These are phyloP conservation scores for Heteropelma amictum DNA, from an alignment of 2,888 invertebrate genomes.

Conservation along the genomic window DNA sequence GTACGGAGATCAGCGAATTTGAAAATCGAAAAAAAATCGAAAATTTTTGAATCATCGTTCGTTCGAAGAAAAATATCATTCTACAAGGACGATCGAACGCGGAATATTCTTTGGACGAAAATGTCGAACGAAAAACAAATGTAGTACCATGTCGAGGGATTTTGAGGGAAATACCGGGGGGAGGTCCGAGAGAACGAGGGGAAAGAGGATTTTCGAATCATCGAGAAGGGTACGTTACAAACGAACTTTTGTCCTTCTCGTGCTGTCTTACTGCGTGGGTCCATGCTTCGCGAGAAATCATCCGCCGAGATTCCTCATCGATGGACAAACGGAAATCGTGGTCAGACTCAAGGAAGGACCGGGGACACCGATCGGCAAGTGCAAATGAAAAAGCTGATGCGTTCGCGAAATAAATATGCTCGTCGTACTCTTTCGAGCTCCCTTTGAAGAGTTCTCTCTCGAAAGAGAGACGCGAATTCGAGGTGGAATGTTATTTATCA, in stretches of 20 bases:
- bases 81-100: constrained; percentile 60
- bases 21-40: constrained; percentile 49
- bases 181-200: constrained; percentile 38
- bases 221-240: constrained; percentile 63
- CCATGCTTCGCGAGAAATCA: constrained; percentile 81
- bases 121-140: constrained; percentile 20
- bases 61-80: constrained; percentile 42
- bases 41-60: neutral
- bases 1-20: constrained; percentile 7
- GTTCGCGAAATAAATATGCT: neutral
- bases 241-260: constrained; percentile 52
- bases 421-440: neutral
- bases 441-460: neutral
- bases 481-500: too few relatives aligned
- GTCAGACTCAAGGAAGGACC: constrained; percentile 92
- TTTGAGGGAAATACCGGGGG: constrained; percentile 42
- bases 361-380: constrained; percentile 91
- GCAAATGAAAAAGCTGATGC: constrained; percentile 15
- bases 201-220: constrained; percentile 47
- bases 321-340: constrained; percentile 94
- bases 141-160: constrained; percentile 44
- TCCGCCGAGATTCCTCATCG: constrained; percentile 92
- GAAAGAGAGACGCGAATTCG: too few relatives aligned
- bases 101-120: constrained; percentile 18
- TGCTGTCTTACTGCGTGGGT: constrained; percentile 62